A percentile compares a stretch with the other conserved stretches of the same genome.
Evolutionary conservation across 2,888 invertebrate genomes (phyloP).

Genomic region (Drosophila stalkeri): DNA sequence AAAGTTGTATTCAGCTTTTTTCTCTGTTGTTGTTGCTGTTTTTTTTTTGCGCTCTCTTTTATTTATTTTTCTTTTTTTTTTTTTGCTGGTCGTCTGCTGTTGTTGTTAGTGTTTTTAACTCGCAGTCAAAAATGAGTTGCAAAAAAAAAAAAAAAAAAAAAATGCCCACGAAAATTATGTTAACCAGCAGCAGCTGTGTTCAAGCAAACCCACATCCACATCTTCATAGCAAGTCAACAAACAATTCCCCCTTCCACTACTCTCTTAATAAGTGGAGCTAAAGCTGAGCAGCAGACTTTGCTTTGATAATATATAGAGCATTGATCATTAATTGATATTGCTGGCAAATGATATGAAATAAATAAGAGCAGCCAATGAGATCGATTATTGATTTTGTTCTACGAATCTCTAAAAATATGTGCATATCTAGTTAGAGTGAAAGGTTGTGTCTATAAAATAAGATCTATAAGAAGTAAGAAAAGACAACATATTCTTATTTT

Average conservation of each 20-base stretch:
- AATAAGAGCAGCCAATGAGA: neutral
- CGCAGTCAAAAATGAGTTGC: slow-evolving; percentile 67
- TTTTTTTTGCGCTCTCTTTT: slow-evolving; percentile 31
- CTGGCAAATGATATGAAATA: neutral
- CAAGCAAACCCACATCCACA: slow-evolving; percentile 47
- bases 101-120: slow-evolving; percentile 27
- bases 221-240: slow-evolving; percentile 23
- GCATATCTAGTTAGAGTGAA: neutral
- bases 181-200: slow-evolving; percentile 78
- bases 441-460: neutral
- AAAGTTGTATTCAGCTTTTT: slow-evolving; percentile 72
- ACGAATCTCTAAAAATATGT: neutral
- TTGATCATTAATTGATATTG: slow-evolving; percentile 2
- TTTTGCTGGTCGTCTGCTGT: slow-evolving; percentile 40
- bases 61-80: slow-evolving; percentile 30
- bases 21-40: neutral
- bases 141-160: slow-evolving; percentile 53
- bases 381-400: neutral
- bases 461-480: neutral
- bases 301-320: neutral
- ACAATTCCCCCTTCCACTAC: neutral
- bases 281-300: neutral
- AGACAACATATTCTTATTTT: too few relatives aligned
- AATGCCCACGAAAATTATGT: slow-evolving; percentile 80
- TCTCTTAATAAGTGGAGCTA: neutral